Conservation (phyloP, 2,797 vertebrate species). For the Atherinosoma microstoma region DNA sequence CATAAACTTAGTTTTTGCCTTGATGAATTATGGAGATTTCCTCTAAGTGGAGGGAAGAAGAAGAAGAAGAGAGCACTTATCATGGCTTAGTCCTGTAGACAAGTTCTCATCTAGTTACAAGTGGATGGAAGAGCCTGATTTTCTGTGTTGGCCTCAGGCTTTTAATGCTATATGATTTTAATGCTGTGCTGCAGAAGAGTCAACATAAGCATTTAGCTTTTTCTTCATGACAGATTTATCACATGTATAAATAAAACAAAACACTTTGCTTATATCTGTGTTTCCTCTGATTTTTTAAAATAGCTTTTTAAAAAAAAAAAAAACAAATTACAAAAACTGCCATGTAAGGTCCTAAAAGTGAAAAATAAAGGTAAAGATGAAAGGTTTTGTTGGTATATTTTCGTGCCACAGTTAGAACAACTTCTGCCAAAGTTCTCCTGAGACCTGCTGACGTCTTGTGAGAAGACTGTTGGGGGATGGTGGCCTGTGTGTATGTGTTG, state of each 20-base stretch:
- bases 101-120: constrained; percentile 41
- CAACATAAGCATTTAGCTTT: constrained; percentile 43
- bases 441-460: constrained; percentile 52
- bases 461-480: constrained; percentile 49
- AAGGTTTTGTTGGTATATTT: constrained; percentile 1
- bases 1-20: constrained; percentile 49
- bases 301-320: no score
- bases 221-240: constrained; percentile 30
- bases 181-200: constrained; percentile 47
- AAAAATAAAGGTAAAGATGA: not conserved
- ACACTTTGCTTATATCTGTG: constrained; percentile 17
- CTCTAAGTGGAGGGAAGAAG: constrained; percentile 42
- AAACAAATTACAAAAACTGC: constrained; percentile 4
- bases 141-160: constrained; percentile 48
- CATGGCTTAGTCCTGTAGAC: constrained; percentile 50
- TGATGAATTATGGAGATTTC: constrained; percentile 67
- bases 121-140: constrained; percentile 64
- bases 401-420: constrained; percentile 13
- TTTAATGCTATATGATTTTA: constrained; percentile 51
- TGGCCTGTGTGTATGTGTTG: constrained; percentile 27
- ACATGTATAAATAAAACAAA: constrained; percentile 1
- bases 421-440: constrained; percentile 22
- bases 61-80: constrained; percentile 55
- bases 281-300: constrained; percentile 32
- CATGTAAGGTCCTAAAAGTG: not conserved